A percentile compares a stretch with the other conserved stretches of the same genome.
Conservation (phyloP, 2,888 invertebrate species). For the Stenichneumon culpator region DNA sequence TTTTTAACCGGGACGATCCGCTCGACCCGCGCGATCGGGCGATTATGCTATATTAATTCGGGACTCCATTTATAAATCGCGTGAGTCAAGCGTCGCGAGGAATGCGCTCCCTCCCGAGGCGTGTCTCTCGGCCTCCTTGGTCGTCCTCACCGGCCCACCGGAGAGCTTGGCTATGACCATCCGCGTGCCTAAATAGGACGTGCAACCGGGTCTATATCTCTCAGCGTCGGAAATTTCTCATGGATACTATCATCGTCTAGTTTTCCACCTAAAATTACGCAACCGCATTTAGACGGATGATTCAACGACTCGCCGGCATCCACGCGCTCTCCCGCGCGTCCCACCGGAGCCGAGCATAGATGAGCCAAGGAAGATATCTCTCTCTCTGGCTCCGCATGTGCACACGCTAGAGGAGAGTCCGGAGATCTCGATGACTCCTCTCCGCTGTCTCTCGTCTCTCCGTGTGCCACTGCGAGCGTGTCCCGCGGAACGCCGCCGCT, state of each 20-base stretch:
- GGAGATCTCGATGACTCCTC: constrained; percentile 10
- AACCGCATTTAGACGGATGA: constrained; percentile 81
- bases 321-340: neutral
- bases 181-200: constrained; percentile 70
- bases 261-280: constrained; percentile 79
- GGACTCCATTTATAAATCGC: constrained; percentile 56
- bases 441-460: neutral
- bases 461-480: neutral
- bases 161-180: constrained; percentile 19
- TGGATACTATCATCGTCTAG: constrained; percentile 73
- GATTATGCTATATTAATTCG: constrained; percentile 62
- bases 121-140: constrained; percentile 64
- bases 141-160: constrained; percentile 49
- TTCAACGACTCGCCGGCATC: constrained; percentile 72
- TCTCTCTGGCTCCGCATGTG: neutral
- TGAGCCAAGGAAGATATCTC: constrained; percentile 1
- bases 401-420: neutral
- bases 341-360: neutral
- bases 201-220: constrained; percentile 57
- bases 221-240: constrained; percentile 71
- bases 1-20: constrained; percentile 15
- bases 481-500: neutral
- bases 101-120: constrained; percentile 49
- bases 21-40: constrained; percentile 35
- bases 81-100: constrained; percentile 63